Conservation (phyloP, 2,113 vertebrate species). For the Silurus meridionalis region DNA sequence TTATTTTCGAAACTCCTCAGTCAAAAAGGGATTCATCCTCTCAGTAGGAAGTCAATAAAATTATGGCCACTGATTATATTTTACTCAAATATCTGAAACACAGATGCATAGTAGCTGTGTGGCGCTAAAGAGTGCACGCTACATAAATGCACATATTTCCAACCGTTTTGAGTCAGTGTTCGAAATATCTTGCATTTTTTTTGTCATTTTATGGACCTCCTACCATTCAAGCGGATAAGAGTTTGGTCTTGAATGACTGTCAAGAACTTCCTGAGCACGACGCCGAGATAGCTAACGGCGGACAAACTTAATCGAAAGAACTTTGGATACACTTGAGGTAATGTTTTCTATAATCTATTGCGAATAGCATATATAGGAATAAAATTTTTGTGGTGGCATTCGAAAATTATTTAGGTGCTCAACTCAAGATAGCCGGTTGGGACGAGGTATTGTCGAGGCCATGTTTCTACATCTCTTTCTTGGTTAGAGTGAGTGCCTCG, state of each 20-base stretch:
- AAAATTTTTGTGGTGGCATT: too few species aligned
- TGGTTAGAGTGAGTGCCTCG: not conserved
- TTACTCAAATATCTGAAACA: not conserved
- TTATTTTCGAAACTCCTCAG: not conserved
- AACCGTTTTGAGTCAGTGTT: not conserved
- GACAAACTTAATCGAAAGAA: not conserved
- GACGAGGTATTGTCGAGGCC: not conserved
- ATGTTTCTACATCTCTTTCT: not conserved
- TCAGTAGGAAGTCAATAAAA: not conserved
- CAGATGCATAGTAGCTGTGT: not conserved
- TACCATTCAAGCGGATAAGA: not conserved
- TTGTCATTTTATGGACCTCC: not conserved
- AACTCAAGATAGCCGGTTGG: not conserved
- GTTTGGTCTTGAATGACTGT: not conserved
- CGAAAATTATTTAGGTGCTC: not conserved
- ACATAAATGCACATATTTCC: not conserved
- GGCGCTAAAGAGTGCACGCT: not conserved
- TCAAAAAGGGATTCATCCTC: not conserved
- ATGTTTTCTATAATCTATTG: not conserved
- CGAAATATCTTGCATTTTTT: not conserved
- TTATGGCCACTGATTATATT: not conserved
- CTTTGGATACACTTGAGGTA: not conserved
- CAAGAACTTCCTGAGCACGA: not conserved
- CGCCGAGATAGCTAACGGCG: not conserved
- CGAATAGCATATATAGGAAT: too few species aligned